Conservation (phyloP, 2,888 invertebrate genomes). For the Bibio marci region DNA sequence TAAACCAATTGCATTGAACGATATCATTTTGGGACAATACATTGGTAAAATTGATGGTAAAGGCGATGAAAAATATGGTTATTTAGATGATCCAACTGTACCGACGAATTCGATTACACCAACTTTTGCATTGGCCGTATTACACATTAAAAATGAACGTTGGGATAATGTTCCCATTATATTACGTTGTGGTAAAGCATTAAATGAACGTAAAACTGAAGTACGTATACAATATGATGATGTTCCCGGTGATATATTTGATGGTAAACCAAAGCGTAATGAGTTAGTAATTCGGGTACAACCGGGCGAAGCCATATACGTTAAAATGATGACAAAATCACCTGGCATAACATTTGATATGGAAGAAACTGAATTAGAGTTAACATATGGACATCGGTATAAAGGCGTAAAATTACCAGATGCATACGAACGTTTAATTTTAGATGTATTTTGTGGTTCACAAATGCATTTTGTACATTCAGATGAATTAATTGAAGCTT, state of each 20-base stretch:
- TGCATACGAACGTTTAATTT: conserved; percentile 91
- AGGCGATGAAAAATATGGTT: conserved; percentile 65
- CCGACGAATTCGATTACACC: conserved; percentile 78
- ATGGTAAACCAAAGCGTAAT: conserved; percentile 74
- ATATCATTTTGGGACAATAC: conserved; percentile 92
- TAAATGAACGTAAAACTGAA: conserved; percentile 97
- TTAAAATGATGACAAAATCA: conserved; percentile 96
- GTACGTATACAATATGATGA: conserved; percentile 93
- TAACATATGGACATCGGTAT: conserved; percentile 86
- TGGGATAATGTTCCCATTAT: conserved; percentile 99
- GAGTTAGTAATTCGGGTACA: conserved; percentile 97
- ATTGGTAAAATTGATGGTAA: conserved; percentile 64
- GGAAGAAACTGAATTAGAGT: conserved; percentile 95
- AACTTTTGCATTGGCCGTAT: conserved; percentile 79
- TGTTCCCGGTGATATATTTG: conserved; percentile 96
- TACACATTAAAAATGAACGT: conserved; percentile 86
- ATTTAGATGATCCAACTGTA: conserved; percentile 89
- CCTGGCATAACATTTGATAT: conserved; percentile 96
- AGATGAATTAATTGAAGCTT: conserved; percentile 91
- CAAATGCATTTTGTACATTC: conserved; percentile 99
- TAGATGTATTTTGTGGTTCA: conserved; percentile 95
- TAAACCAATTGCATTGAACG: conserved; percentile 49
- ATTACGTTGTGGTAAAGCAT: conserved; percentile 90
- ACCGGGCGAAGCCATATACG: conserved; percentile 95
- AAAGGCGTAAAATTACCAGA: conserved; percentile 62